Base-by-base conservation (phyloP, 2,888 invertebrate genomes). In the Rhingia campestris region DNA sequence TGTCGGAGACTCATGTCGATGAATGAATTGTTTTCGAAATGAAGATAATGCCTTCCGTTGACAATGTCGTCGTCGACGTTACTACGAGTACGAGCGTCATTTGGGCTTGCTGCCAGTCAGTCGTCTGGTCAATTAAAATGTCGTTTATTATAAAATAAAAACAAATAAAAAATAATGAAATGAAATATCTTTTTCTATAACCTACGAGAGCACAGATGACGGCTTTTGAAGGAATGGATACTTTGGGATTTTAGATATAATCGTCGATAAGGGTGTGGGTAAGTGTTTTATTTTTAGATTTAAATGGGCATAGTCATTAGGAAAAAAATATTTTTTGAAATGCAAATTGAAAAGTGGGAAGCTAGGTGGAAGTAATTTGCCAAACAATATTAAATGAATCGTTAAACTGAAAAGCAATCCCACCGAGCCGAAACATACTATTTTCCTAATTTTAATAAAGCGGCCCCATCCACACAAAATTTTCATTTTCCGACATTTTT, bases 111-210 rank as follows among this genome's bases (percentile, higher is more conserved):
- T 70, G 81, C 59, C 64, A 58, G 51, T 43, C 37, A 64, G 58
- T 33, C 35, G 69, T 64, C 72, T 76, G 61, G 66, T 32, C 81
- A 76, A 66, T 76, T 76, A 72, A 66, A 66, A 51, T 47, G 47
- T 61, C 61, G 51, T 81, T 76, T 53, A 59, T 69, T 63, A 45
- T 74, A 37, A 59, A 69, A 47, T 49, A 22, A 22, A 22, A 22
- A 22, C 22, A 22, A 22, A 22, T 22, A 22, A 22, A 22, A 22
- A 22, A 22, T 2, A 22, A 2, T 22, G 22, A 22, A 22, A 22
- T 22, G 22, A 22, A 30, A 12, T 30, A 37, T 58, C 54, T 47
- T 32, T 73, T 66, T 39, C 10, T 49, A 30, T n/a, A 61, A 61
- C 75, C 75, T 76, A 45, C 59, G 59, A 33, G 35, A 53, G 51